These are phyloP conservation scores for Bombus sibiricus DNA, from an alignment of 1,140 invertebrate genomes.

Conservation along the genomic window DNA sequence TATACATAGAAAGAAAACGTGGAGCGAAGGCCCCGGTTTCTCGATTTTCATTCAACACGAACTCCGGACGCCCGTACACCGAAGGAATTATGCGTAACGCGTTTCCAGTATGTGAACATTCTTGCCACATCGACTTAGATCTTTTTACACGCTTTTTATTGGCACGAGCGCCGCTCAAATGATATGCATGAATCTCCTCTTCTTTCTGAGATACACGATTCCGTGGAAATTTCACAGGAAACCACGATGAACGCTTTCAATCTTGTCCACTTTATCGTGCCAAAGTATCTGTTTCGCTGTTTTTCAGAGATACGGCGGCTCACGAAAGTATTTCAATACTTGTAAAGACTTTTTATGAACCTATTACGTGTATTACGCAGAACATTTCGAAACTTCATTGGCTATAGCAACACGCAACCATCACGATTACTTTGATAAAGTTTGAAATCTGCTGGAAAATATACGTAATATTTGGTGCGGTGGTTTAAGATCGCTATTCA, in stretches of 20 bases:
- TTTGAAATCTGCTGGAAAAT: no score
- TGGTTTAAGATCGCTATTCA: no score
- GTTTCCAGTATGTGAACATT: constrained; percentile 51
- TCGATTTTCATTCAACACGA: constrained; percentile 60
- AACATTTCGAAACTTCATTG: no score
- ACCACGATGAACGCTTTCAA: not conserved
- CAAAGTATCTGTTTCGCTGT: not conserved
- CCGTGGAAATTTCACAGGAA: not conserved
- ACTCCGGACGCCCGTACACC: constrained; percentile 17
- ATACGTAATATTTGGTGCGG: no score
- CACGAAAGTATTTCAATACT: no score
- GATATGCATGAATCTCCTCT: constrained; percentile 7
- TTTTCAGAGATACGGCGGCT: not conserved
- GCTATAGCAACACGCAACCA: no score
- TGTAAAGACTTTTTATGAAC: not conserved
- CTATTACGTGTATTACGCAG: no score
- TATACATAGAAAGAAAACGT: not conserved
- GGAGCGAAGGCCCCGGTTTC: constrained; percentile 15
- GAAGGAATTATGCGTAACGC: constrained; percentile 57
- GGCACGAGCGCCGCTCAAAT: constrained; percentile 34
- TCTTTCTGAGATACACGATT: not conserved
- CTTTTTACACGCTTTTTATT: constrained; percentile 34
- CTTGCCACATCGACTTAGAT: constrained; percentile 20
- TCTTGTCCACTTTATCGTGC: not conserved
- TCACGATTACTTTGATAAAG: no score